Evolutionary conservation across 2,797 vertebrate species (phyloP).

Genomic region (Pangasius sanitwongsei): DNA sequence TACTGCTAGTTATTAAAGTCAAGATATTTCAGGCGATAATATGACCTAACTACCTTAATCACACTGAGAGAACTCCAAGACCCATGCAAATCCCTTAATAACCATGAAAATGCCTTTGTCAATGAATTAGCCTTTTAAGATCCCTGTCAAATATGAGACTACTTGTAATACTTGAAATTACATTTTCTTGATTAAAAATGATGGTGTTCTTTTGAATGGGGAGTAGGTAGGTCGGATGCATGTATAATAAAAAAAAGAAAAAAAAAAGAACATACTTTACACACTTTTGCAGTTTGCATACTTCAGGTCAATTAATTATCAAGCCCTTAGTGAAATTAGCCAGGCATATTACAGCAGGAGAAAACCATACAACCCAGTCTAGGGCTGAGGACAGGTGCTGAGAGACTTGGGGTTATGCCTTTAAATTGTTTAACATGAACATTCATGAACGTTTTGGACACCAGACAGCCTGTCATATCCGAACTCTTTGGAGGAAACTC

Average conservation of each 20-base stretch:
- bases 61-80: constrained; percentile 64
- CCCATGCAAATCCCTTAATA: constrained; percentile 73
- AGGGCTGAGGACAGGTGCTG: background rate
- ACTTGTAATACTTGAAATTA: background rate
- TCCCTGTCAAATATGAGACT: background rate
- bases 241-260: too few species aligned
- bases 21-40: constrained; percentile 65
- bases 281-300: background rate
- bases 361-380: background rate
- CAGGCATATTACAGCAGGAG: background rate
- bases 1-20: constrained; percentile 75
- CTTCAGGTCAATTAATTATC: background rate
- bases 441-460: background rate
- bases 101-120: constrained; percentile 48
- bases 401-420: background rate
- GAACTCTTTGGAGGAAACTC: background rate
- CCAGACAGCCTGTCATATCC: background rate
- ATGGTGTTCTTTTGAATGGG: background rate
- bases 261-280: background rate
- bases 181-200: background rate
- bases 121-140: constrained; percentile 67
- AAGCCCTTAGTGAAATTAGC: background rate
- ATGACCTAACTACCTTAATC: constrained; percentile 76
- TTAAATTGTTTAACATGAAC: constrained; percentile 10
- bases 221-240: background rate